Conservation (phyloP, 2,888 invertebrate genomes). For the Rhimphoctona megacephalus region DNA sequence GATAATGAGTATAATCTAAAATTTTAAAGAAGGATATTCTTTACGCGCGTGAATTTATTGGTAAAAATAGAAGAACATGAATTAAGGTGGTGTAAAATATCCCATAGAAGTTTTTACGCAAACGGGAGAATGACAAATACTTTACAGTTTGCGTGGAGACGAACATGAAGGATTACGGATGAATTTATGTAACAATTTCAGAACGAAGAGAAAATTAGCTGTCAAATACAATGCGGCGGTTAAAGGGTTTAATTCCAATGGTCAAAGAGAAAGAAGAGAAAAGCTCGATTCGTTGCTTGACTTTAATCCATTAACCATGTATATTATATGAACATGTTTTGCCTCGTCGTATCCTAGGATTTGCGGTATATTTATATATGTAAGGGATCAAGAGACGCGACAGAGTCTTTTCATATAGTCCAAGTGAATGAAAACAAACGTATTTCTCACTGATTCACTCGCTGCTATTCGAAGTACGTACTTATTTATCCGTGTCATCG, state of each 20-base stretch:
- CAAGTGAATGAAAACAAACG: slow-evolving; percentile 56
- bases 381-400: slow-evolving; percentile 55
- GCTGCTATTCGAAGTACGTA: background rate
- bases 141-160: slow-evolving; percentile 46
- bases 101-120: background rate
- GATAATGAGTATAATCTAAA: no score
- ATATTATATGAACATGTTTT: slow-evolving; percentile 1
- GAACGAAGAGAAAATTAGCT: slow-evolving; percentile 79
- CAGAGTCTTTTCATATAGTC: slow-evolving; percentile 1
- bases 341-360: slow-evolving; percentile 12
- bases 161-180: slow-evolving; percentile 37
- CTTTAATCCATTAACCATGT: slow-evolving; percentile 30
- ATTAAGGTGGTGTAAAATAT: background rate
- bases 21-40: no score
- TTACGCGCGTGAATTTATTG: no score
- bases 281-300: slow-evolving; percentile 55
- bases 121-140: slow-evolving; percentile 21
- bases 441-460: slow-evolving; percentile 42
- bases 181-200: slow-evolving; percentile 80
- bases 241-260: slow-evolving; percentile 80
- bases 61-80: background rate
- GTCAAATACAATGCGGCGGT: slow-evolving; percentile 80
- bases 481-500: no score
- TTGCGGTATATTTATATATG: slow-evolving; percentile 53
- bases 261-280: slow-evolving; percentile 72